Evolutionary conservation across 1,140 invertebrate species (phyloP).

Genomic region (Drosophila melanica): DNA sequence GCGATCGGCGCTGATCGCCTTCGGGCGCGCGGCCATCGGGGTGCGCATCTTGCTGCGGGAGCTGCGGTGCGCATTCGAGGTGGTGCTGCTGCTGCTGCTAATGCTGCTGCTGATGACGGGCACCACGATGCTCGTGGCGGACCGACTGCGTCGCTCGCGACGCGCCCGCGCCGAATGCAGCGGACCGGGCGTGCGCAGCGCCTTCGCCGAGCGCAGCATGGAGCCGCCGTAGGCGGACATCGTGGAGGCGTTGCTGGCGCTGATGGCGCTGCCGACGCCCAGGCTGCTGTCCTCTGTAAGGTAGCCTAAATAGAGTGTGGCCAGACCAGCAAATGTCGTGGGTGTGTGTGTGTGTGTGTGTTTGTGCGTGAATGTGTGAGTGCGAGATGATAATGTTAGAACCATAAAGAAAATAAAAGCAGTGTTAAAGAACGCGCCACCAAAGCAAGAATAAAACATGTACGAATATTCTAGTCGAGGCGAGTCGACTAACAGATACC

Average conservation of each 20-base stretch:
- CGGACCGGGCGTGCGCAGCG: slow-evolving; percentile 71
- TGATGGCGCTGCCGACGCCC: slow-evolving; percentile 31
- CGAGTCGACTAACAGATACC: no score
- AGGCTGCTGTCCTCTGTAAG: slow-evolving; percentile 83
- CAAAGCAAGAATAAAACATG: slow-evolving; percentile 24
- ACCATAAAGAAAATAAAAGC: slow-evolving; percentile 36
- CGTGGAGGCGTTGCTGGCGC: slow-evolving; percentile 32
- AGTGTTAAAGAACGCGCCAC: slow-evolving; percentile 51
- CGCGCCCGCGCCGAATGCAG: slow-evolving; percentile 74
- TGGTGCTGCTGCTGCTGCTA: not conserved
- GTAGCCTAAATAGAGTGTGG: slow-evolving; percentile 78
- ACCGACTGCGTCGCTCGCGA: slow-evolving; percentile 70
- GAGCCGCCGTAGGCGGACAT: slow-evolving; percentile 50
- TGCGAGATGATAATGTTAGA: slow-evolving; percentile 22
- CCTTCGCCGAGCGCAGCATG: slow-evolving; percentile 55
- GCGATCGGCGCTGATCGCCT: slow-evolving; percentile 79
- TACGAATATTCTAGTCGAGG: no score
- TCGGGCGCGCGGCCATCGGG: slow-evolving; percentile 64
- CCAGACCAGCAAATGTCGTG: slow-evolving; percentile 31
- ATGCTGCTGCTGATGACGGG: not conserved
- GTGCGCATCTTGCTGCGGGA: slow-evolving; percentile 80
- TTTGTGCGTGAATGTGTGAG: slow-evolving; percentile 23
- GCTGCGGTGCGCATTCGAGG: slow-evolving; percentile 21
- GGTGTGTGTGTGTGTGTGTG: slow-evolving; percentile 19
- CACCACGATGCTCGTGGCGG: slow-evolving; percentile 22